These are phyloP conservation scores for Halictus ligatus DNA, from an alignment of 2,888 invertebrate species.

Conservation along the genomic window DNA sequence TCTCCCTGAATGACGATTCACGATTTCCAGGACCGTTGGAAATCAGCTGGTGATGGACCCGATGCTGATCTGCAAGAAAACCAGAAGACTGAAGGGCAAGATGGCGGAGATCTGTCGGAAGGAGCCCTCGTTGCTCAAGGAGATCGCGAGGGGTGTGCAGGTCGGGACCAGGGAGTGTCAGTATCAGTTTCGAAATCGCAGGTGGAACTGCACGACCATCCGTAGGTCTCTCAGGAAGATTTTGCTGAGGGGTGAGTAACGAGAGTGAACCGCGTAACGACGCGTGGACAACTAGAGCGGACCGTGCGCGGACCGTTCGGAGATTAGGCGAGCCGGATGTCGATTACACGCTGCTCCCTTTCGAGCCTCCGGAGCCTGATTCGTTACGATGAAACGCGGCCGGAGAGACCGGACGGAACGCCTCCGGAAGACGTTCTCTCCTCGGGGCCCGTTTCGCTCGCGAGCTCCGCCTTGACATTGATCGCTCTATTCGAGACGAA, in stretches of 20 bases:
- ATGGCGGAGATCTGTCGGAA: slow-evolving; percentile 93
- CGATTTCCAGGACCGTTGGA: slow-evolving; percentile 89
- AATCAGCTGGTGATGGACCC: slow-evolving; percentile 96
- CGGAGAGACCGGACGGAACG: background rate
- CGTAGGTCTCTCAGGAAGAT: slow-evolving; percentile 93
- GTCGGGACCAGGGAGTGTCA: slow-evolving; percentile 94
- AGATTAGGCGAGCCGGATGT: slow-evolving; percentile 76
- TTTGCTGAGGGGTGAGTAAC: slow-evolving; percentile 91
- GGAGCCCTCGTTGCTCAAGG: slow-evolving; percentile 92
- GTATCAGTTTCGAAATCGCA: slow-evolving; percentile 92
- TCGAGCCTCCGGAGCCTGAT: slow-evolving; percentile 58
- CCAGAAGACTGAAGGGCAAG: slow-evolving; percentile 90
- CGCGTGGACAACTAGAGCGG: background rate
- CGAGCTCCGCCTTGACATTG: slow-evolving; percentile 43
- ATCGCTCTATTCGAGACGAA: slow-evolving; percentile 54
- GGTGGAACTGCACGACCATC: slow-evolving; percentile 95
- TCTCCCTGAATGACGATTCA: background rate
- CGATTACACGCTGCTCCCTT: slow-evolving; percentile 73
- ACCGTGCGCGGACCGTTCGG: background rate
- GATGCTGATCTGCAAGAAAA: slow-evolving; percentile 94
- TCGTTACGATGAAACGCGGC: slow-evolving; percentile 64
- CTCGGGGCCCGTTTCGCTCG: background rate
- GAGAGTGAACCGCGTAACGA: background rate
- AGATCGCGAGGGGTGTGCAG: slow-evolving; percentile 93
- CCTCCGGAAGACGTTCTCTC: slow-evolving; percentile 8